Percentiles rank a stretch among this genome's conserved stretches.
These are phyloP conservation scores for Gavia stellata DNA, from an alignment of 2,113 vertebrate genomes.

Conservation along the genomic window DNA sequence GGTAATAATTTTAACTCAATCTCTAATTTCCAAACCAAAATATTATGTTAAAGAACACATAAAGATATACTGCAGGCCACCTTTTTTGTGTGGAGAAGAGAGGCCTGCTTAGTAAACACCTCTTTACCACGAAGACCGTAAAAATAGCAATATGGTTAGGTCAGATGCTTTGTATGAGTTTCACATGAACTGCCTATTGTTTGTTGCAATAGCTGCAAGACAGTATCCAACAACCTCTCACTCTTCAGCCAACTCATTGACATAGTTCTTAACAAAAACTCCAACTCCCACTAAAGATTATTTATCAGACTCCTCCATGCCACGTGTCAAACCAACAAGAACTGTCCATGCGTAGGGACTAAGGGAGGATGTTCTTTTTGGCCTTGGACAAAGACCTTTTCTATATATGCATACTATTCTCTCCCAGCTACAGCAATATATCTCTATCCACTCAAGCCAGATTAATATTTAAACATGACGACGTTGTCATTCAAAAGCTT, in stretches of 20 bases:
- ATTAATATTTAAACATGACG: not conserved
- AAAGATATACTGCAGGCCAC: not conserved
- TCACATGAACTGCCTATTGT: not conserved
- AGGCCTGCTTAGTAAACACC: not conserved
- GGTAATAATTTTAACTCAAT: constrained; percentile 7
- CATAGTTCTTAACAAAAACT: not conserved
- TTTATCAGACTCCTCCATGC: not conserved
- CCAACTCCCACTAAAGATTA: not conserved
- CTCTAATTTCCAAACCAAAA: constrained; percentile 21
- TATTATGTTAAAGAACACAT: not conserved
- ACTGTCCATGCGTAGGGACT: not conserved
- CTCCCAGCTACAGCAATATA: not conserved
- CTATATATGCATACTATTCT: not conserved
- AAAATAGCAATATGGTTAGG: not conserved
- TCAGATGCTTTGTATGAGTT: not conserved
- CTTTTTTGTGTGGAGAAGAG: not conserved
- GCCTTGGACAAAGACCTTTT: not conserved
- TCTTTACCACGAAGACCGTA: not conserved
- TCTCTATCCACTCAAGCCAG: not conserved
- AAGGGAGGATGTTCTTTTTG: not conserved
- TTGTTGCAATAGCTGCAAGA: not conserved
- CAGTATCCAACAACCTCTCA: not conserved
- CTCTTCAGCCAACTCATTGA: not conserved
- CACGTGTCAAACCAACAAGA: not conserved
- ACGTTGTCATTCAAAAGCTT: constrained; percentile 8